phyloP scores from a whole-genome alignment of 2,113 vertebrate species.

The Sapayoa aenigma region DNA sequence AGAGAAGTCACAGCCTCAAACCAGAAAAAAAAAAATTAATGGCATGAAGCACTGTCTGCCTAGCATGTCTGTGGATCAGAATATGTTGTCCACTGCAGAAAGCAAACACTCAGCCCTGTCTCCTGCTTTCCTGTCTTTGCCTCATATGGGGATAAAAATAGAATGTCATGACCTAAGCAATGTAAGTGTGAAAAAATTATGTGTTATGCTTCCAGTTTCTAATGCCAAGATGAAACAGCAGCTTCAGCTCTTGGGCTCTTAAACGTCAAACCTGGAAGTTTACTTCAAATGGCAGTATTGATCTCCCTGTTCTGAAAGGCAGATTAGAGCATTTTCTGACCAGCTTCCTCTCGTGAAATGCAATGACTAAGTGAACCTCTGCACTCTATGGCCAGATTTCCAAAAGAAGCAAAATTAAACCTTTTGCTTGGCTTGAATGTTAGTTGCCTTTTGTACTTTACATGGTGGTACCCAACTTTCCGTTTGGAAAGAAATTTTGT shows the following conservation, averaged over 20 bases:
- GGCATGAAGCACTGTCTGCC: neutral
- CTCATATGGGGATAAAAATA: neutral
- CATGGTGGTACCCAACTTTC: neutral
- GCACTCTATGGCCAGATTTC: neutral
- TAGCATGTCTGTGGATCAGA: neutral
- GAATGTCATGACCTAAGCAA: neutral
- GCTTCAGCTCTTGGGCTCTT: neutral
- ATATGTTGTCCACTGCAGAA: neutral
- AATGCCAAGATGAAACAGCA: neutral
- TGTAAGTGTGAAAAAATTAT: neutral
- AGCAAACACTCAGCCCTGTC: neutral
- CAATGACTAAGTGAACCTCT: neutral
- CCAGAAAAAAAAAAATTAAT: neutral
- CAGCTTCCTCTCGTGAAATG: neutral
- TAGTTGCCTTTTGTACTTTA: neutral
- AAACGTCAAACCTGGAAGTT: accelerated
- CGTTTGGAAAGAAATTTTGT: neutral
- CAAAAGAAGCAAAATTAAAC: neutral
- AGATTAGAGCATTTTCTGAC: neutral
- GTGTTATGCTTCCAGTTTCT: neutral
- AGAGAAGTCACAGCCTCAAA: neutral
- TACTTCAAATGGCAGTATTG: neutral
- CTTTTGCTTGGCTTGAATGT: neutral
- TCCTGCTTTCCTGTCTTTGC: neutral
- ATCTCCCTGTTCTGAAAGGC: neutral